Evolutionary conservation across 2,888 invertebrate species (phyloP), one percentile per base, ranked within the genome.

Genomic region (Galeopsomyia nigrocyanea): DNA sequence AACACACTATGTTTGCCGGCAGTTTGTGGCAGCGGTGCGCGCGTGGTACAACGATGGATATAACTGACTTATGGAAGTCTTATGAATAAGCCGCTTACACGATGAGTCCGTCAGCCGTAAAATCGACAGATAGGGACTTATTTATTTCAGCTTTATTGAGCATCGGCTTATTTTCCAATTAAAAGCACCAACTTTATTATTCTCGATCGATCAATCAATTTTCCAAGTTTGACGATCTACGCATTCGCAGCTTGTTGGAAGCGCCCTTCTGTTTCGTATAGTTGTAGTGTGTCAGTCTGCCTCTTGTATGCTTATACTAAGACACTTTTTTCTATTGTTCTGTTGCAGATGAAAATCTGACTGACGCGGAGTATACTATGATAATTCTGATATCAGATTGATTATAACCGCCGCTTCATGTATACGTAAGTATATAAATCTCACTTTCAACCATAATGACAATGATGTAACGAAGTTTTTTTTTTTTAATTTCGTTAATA

Each of bases 371-470:
- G 79, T 78, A 78, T 83, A 83, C 82, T 84, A 84, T 84, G 85
- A 82, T 82, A 85, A 83, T 84, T 82, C 81, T 78, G 82, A 84
- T 81, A 85, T 83, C 81, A 82, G 82, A 85, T 84, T 84, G 82
- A 84, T 83, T 83, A 80, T 80, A 84, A 83, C 83, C 85, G 85
- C 82, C 83, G 83, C 84, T 84, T 82, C 85, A 84, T 84, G 84
- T 83, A 84, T 84, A 85, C 84, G 84, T 84, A 73, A 84, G 85
- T 84, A 79, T 69, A 14, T 55, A 46, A 6, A 57, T 17, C 53
- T 21, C 17, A 9, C 7, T 6, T 53, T 13, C 1, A 0, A 53
- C 9, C n/a, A 53, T 9, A 17, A 19, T 19, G 31, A 31, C 3
- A 5, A 31, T 7, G 7, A 7, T 31, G 31, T 31, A 31, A 31